Base-by-base conservation (phyloP, 1,140 invertebrate genomes). In the Tetramorium alpestre region DNA sequence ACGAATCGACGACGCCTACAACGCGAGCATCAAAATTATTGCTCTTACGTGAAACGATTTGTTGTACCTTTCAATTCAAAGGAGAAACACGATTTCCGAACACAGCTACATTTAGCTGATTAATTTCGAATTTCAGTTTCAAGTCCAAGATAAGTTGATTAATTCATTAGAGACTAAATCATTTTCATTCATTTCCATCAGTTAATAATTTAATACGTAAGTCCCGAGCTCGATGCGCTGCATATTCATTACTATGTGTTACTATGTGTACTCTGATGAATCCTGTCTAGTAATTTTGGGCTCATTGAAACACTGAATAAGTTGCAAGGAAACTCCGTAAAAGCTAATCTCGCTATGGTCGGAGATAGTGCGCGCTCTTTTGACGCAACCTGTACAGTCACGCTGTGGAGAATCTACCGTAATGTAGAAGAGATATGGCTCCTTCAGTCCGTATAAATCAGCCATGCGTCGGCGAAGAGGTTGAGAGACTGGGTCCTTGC, bases 381-480 rank as follows among this genome's bases (percentile, higher is more conserved):
- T 82, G 54, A 8, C 41, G 13, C 67, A 60, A 13, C 67, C 80
- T 72, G 54, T 82, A 82, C 25, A 56, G 2, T 10, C 62, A 8
- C 38, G 38, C 22, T 54, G 22, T 47, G 49, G 65, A 69, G 41
- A 3, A 41, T 56, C 33, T 41, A 33, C 54, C 38, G 58, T 51
- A 33, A 82, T 22, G 51, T 28, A 82, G 25, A 33, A 47, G 78
- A 67, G 8, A 81, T 33, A 73, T 10, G 69, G 67, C 67, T 82
- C 58, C 38, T 67, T 67, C 85, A 73, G 87, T 85, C 86, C 89
- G 73, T 89, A 92, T 93, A 93, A 93, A 93, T 93, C 92, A 93
- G 87, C 85, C 88, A 89, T 86, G 91, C 91, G 85, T 88, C 90
- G 91, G 88, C 88, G 88, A 93, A 87, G 90, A 92, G 86, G 91